A percentile compares a stretch with the other conserved stretches of the same genome.
Evolutionary conservation across 1,140 invertebrate species (phyloP).

Genomic region (Papilio xuthus): DNA sequence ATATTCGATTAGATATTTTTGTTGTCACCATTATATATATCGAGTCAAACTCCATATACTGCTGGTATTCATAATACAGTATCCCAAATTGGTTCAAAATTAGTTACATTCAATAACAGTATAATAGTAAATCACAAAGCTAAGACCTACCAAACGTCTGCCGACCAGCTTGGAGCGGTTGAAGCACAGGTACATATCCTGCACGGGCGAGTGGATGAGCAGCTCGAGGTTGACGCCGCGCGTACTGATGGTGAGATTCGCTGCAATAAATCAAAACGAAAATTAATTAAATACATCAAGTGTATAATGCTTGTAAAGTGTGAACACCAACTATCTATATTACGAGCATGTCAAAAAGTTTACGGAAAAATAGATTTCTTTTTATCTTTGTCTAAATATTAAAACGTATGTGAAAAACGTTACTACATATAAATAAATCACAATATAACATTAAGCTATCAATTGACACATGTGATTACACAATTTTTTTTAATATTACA

Average conservation of each 20-base stretch:
- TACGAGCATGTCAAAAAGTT: too few species aligned
- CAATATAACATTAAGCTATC: constrained; percentile 14
- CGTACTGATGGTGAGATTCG: constrained; percentile 79
- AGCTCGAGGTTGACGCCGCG: constrained; percentile 72
- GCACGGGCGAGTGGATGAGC: constrained; percentile 75
- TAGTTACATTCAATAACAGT: not conserved
- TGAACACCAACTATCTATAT: not conserved
- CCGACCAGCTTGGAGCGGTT: constrained; percentile 71
- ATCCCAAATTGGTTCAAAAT: not conserved
- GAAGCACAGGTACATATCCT: constrained; percentile 79
- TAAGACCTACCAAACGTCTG: constrained; percentile 69
- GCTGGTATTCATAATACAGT: too few species aligned
- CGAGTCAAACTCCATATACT: too few species aligned
- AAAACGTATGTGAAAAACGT: not conserved
- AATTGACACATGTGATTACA: constrained; percentile 12
- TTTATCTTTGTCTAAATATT: constrained; percentile 21
- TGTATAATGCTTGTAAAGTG: too few species aligned
- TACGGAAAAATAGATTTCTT: too few species aligned
- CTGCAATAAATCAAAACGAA: constrained; percentile 64
- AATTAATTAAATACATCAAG: constrained; percentile 28
- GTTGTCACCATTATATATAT: not conserved
- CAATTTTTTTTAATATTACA: not conserved
- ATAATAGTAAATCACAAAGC: not conserved
- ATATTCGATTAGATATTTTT: constrained; percentile 3
- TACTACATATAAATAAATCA: not conserved